Evolutionary conservation across 2,888 invertebrate genomes (phyloP).

Genomic region (Parelbella ahira): DNA sequence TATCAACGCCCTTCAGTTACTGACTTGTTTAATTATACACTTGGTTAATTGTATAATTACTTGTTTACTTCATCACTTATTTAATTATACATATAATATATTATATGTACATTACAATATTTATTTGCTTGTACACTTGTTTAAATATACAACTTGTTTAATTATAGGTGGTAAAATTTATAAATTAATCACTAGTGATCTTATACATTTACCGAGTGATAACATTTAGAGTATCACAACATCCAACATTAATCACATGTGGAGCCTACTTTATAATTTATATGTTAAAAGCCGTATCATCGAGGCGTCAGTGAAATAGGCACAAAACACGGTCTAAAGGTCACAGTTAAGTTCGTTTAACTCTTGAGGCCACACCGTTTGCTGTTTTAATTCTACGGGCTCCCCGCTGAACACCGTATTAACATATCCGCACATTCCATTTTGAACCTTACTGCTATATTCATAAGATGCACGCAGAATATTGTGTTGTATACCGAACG

Average conservation of each 20-base stretch:
- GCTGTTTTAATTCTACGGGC: conserved; percentile 13
- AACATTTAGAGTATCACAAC: too few relatives aligned
- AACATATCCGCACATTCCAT: background rate
- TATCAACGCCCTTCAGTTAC: too few relatives aligned
- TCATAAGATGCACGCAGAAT: background rate
- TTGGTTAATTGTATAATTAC: too few relatives aligned
- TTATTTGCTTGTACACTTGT: too few relatives aligned
- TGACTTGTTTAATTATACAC: too few relatives aligned
- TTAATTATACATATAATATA: too few relatives aligned
- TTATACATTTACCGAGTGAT: background rate
- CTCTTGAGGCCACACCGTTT: conserved; percentile 35
- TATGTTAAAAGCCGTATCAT: conserved; percentile 24
- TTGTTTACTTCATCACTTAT: too few relatives aligned
- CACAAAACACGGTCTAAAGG: conserved; percentile 41
- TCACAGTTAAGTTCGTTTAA: conserved; percentile 61
- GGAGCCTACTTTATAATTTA: conserved; percentile 12
- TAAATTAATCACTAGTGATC: too few relatives aligned
- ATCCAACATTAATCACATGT: conserved; percentile 14
- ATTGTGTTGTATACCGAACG: background rate
- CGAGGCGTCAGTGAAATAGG: conserved; percentile 9
- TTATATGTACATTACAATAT: too few relatives aligned
- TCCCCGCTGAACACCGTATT: too few relatives aligned
- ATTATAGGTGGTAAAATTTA: too few relatives aligned
- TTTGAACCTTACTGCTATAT: background rate
- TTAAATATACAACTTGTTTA: too few relatives aligned